Percentiles rank a stretch among this genome's conserved stretches.
phyloP scores from a whole-genome alignment of 2,797 vertebrate species.

The Sandelia bainsii region DNA sequence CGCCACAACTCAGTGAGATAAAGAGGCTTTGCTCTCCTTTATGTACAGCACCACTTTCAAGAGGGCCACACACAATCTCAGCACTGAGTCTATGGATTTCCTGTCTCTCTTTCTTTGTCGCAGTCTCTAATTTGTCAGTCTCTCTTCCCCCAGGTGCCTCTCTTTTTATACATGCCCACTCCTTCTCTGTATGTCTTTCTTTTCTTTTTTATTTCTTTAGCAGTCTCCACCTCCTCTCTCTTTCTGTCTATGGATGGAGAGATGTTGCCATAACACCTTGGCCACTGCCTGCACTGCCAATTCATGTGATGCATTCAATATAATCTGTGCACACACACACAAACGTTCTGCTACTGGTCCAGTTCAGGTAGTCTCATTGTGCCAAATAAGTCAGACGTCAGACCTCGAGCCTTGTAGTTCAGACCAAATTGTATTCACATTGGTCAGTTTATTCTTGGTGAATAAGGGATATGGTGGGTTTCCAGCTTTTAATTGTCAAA shows the following conservation, averaged over 20 bases:
- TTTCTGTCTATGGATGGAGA: conserved; percentile 16
- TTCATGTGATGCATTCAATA: conserved; percentile 45
- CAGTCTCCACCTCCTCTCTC: conserved; percentile 3
- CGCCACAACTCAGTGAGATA: conserved; percentile 56
- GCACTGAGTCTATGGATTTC: conserved; percentile 70
- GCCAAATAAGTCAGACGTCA: conserved; percentile 31
- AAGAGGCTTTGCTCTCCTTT: conserved; percentile 65
- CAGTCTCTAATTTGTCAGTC: conserved; percentile 69
- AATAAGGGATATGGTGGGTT: background rate
- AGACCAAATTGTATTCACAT: conserved; percentile 12
- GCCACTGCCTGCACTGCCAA: conserved; percentile 36
- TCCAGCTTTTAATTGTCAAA: conserved; percentile 7
- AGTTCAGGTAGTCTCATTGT: conserved; percentile 30
- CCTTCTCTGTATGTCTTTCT: conserved; percentile 30
- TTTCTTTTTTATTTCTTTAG: conserved; percentile 46
- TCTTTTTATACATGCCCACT: conserved; percentile 51
- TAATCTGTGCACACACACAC: conserved; percentile 45
- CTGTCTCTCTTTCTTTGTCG: conserved; percentile 59
- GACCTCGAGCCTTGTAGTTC: conserved; percentile 23
- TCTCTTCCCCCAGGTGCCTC: conserved; percentile 36
- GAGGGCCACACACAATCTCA: conserved; percentile 60
- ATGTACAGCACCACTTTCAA: conserved; percentile 63
- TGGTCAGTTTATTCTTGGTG: conserved; percentile 19
- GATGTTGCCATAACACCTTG: conserved; percentile 45
- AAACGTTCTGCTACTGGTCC: conserved; percentile 24